phyloP scores from a whole-genome alignment of 2,888 invertebrate species.

The Drosophila pegasa region DNA sequence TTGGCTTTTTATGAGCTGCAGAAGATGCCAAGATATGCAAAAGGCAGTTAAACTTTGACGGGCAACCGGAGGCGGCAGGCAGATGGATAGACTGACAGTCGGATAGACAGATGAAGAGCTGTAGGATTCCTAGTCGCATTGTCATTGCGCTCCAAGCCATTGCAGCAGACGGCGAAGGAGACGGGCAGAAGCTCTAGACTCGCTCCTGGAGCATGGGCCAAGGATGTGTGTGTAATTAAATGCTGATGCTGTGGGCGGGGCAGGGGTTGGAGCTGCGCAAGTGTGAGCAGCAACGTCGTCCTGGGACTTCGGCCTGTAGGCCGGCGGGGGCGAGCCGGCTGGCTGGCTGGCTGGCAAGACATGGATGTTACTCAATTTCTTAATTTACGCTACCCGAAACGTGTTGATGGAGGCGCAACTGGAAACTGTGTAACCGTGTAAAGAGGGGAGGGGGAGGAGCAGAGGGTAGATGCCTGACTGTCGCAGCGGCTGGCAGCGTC shows the following conservation, averaged over 20 bases:
- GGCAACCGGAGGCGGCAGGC: not conserved
- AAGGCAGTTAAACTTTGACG: constrained; percentile 41
- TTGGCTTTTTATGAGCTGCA: constrained; percentile 55
- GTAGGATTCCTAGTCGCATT: constrained; percentile 16
- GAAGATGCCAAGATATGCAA: constrained; percentile 33
- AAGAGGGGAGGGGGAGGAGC: not conserved
- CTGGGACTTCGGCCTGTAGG: constrained; percentile 45
- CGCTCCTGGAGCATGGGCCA: not conserved
- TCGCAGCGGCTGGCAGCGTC: not conserved
- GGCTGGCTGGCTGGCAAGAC: not conserved
- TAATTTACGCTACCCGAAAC: constrained; percentile 73
- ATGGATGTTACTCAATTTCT: constrained; percentile 71
- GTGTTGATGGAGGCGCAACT: constrained; percentile 61
- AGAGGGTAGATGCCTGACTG: not conserved
- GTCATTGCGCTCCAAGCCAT: constrained; percentile 33
- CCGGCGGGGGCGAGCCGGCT: constrained; percentile 10
- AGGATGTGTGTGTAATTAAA: constrained; percentile 70
- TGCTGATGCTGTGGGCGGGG: constrained; percentile 42
- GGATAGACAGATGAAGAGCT: constrained; percentile 14
- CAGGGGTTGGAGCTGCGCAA: not conserved
- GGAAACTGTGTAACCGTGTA: constrained; percentile 20
- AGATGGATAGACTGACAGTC: constrained; percentile 11
- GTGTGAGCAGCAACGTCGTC: constrained; percentile 55
- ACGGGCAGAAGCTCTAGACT: not conserved
- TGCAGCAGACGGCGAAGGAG: constrained; percentile 16